Percentiles rank a stretch among this genome's conserved stretches.
These are phyloP conservation scores for Aromia moschata DNA, from an alignment of 2,888 invertebrate species.

Conservation along the genomic window DNA sequence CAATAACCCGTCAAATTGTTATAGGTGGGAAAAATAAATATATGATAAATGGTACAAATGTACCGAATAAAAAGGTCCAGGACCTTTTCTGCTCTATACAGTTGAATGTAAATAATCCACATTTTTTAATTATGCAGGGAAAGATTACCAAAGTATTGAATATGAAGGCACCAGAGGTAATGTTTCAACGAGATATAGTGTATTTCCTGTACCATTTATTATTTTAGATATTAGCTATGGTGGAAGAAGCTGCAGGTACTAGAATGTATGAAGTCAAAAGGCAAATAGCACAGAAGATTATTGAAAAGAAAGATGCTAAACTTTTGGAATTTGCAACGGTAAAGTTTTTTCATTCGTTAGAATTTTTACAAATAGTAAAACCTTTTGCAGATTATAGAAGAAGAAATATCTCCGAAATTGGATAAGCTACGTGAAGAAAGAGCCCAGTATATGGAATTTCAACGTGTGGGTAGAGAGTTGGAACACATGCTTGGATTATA, in stretches of 20 bases:
- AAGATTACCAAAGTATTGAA: slow-evolving; percentile 98
- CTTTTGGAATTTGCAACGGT: slow-evolving; percentile 75
- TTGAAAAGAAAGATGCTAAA: slow-evolving; percentile 93
- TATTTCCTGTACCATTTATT: slow-evolving; percentile 3
- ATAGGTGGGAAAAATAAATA: slow-evolving; percentile 93
- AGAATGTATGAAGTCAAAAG: slow-evolving; percentile 96
- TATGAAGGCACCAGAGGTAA: slow-evolving; percentile 86
- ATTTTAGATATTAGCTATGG: slow-evolving; percentile 87
- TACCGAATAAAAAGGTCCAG: slow-evolving; percentile 87
- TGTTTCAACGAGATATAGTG: background rate
- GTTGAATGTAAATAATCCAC: slow-evolving; percentile 98
- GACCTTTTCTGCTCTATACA: slow-evolving; percentile 97
- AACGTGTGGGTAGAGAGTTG: slow-evolving; percentile 84
- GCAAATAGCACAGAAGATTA: slow-evolving; percentile 83
- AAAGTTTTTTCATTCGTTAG: slow-evolving; percentile 15
- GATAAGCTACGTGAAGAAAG: slow-evolving; percentile 87
- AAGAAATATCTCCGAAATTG: slow-evolving; percentile 92
- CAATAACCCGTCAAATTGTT: slow-evolving; percentile 88
- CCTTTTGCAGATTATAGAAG: slow-evolving; percentile 70
- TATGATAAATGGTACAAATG: slow-evolving; percentile 90
- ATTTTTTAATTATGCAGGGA: slow-evolving; percentile 99
- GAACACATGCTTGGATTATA: slow-evolving; percentile 81
- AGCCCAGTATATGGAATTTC: slow-evolving; percentile 85
- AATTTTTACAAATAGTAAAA: background rate
- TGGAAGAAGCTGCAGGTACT: slow-evolving; percentile 99